Conservation (phyloP, 2,888 invertebrate species). For the Cryptus viduatorius region DNA sequence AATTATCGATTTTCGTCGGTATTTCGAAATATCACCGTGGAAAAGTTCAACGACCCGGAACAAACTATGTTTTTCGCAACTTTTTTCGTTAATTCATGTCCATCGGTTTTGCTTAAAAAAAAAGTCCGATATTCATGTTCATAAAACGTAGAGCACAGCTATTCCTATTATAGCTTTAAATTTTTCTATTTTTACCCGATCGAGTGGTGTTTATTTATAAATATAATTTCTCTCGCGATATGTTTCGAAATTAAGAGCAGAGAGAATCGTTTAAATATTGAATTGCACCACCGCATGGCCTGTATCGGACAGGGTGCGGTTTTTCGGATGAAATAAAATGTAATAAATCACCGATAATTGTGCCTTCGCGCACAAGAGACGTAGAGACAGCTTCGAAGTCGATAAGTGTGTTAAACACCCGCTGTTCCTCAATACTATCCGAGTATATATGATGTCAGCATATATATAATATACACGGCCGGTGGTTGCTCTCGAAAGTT, state of each 20-base stretch:
- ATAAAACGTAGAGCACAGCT: background rate
- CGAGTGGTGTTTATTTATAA: background rate
- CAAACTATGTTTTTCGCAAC: constrained; percentile 6
- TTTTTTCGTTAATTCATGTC: constrained; percentile 18
- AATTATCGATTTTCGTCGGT: constrained; percentile 41
- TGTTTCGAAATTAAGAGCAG: background rate
- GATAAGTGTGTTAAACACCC: constrained; percentile 23
- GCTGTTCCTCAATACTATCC: constrained; percentile 2
- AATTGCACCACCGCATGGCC: background rate
- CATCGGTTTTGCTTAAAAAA: background rate
- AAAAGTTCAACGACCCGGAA: background rate
- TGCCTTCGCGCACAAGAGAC: background rate
- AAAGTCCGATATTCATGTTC: background rate
- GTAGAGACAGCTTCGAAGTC: background rate
- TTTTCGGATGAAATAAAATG: background rate
- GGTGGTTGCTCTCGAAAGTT: constrained; percentile 25
- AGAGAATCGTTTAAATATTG: background rate
- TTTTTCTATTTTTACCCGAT: background rate
- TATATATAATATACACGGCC: background rate
- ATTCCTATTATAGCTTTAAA: background rate
- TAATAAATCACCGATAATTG: background rate
- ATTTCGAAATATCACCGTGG: background rate
- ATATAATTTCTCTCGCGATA: background rate
- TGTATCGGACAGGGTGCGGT: background rate
- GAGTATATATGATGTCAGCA: background rate